A percentile compares a stretch with the other conserved stretches of the same genome.
These are phyloP conservation scores for Alloscopus bannaensis DNA, from an alignment of 2,888 invertebrate species.

Conservation along the genomic window DNA sequence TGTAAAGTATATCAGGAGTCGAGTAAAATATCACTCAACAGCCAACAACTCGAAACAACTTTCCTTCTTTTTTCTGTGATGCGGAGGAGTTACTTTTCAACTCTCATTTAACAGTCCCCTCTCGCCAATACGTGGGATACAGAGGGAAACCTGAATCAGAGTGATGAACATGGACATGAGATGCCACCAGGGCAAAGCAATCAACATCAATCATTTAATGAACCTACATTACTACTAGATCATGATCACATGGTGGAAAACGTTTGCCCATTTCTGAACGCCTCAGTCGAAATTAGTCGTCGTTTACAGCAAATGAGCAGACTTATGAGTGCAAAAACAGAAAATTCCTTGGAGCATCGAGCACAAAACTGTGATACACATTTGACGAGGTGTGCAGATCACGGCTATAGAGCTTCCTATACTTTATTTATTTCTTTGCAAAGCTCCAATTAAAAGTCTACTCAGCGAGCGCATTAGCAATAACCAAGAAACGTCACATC, in stretches of 20 bases:
- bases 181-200: conserved; percentile 62
- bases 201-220: conserved; percentile 63
- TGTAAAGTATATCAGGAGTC: conserved; percentile 20
- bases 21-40: conserved; percentile 15
- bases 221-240: conserved; percentile 39
- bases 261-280: too few relatives aligned
- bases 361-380: too few relatives aligned
- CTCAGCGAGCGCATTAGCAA: background rate
- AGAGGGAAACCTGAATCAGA: conserved; percentile 48
- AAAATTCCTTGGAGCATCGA: too few relatives aligned
- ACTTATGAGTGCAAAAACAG: too few relatives aligned
- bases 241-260: too few relatives aligned
- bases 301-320: too few relatives aligned
- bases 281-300: too few relatives aligned
- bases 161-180: conserved; percentile 55
- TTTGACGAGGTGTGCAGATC: too few relatives aligned
- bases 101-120: conserved; percentile 40
- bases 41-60: background rate
- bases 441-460: conserved; percentile 29
- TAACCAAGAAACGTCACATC: too few relatives aligned
- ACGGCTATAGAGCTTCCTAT: too few relatives aligned
- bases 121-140: too few relatives aligned
- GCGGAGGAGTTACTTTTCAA: conserved; percentile 35
- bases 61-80: too few relatives aligned
- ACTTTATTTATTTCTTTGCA: conserved; percentile 5